Conservation (phyloP, 2,113 vertebrate species). For the Propithecus coquereli region DNA sequence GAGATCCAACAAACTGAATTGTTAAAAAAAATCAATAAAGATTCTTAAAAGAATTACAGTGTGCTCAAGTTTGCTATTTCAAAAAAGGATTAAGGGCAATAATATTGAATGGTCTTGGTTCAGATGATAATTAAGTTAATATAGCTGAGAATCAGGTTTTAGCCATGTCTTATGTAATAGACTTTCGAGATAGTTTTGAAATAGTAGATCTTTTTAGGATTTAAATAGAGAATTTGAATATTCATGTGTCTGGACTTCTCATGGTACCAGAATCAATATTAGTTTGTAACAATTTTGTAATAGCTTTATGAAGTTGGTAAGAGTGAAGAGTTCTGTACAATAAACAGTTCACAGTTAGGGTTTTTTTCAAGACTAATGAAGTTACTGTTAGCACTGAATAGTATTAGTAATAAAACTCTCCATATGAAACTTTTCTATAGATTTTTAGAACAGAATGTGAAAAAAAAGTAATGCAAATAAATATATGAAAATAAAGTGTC, state of each 20-base stretch:
- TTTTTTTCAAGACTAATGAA: conserved; percentile 2
- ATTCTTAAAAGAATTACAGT: conserved; percentile 77
- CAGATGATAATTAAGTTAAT: background rate
- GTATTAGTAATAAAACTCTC: conserved; percentile 12
- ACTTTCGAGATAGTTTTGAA: conserved; percentile 34
- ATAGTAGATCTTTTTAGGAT: conserved; percentile 18
- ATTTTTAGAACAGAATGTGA: conserved; percentile 10
- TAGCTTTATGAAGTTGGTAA: conserved; percentile 1
- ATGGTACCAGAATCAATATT: conserved; percentile 11
- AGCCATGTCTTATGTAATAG: conserved; percentile 5
- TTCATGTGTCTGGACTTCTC: conserved; percentile 15
- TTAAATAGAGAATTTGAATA: conserved; percentile 58
- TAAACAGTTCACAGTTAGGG: conserved; percentile 6
- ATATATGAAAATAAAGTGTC: conserved; percentile 20
- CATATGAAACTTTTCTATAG: background rate
- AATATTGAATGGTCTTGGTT: background rate
- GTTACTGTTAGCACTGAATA: background rate
- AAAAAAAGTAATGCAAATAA: conserved; percentile 34
- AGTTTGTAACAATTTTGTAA: conserved; percentile 25
- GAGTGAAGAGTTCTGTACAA: background rate
- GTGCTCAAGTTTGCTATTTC: conserved; percentile 78
- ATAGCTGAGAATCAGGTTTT: background rate
- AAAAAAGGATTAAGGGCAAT: conserved; percentile 19
- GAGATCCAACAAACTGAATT: conserved; percentile 74
- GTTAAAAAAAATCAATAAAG: conserved; percentile 81